Percentiles rank a stretch among this genome's conserved stretches.
Evolutionary conservation across 2,888 invertebrate species (phyloP).

Genomic region (Heliconius aoede): DNA sequence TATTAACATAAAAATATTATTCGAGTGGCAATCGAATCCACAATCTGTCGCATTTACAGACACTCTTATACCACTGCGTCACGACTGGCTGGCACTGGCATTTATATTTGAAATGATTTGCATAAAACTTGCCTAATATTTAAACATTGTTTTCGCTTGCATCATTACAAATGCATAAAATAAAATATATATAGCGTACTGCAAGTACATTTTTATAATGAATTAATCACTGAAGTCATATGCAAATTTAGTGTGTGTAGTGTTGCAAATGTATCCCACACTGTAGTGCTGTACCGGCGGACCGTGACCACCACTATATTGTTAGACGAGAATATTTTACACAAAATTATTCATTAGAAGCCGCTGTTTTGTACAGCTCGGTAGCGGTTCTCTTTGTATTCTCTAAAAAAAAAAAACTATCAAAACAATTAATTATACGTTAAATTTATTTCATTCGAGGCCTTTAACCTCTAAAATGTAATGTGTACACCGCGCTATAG

Average conservation of each 20-base stretch:
- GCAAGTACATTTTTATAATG: slow-evolving; percentile 45
- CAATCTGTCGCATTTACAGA: too few species aligned
- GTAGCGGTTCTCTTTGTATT: slow-evolving; percentile 46
- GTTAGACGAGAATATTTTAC: slow-evolving; percentile 44
- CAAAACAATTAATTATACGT: slow-evolving; percentile 49
- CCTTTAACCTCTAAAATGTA: slow-evolving; percentile 12
- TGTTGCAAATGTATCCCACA: slow-evolving; percentile 74
- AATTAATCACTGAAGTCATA: slow-evolving; percentile 70
- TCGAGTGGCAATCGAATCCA: too few species aligned
- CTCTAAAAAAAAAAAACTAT: slow-evolving; percentile 46
- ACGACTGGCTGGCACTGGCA: too few species aligned
- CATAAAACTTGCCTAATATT: not conserved
- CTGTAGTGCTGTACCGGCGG: slow-evolving; percentile 58
- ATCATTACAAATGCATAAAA: slow-evolving; percentile 33
- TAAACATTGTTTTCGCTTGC: not conserved
- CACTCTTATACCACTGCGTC: too few species aligned
- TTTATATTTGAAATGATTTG: not conserved
- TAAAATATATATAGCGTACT: slow-evolving; percentile 38
- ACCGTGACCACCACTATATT: slow-evolving; percentile 59
- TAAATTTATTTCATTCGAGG: slow-evolving; percentile 45
- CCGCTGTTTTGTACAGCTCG: slow-evolving; percentile 56
- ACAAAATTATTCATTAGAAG: slow-evolving; percentile 64
- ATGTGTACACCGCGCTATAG: slow-evolving; percentile 1
- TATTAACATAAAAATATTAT: too few species aligned
- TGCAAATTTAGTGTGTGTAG: slow-evolving; percentile 67